Conservation (phyloP, 1,140 invertebrate species). For the Dermatophagoides farinae region DNA sequence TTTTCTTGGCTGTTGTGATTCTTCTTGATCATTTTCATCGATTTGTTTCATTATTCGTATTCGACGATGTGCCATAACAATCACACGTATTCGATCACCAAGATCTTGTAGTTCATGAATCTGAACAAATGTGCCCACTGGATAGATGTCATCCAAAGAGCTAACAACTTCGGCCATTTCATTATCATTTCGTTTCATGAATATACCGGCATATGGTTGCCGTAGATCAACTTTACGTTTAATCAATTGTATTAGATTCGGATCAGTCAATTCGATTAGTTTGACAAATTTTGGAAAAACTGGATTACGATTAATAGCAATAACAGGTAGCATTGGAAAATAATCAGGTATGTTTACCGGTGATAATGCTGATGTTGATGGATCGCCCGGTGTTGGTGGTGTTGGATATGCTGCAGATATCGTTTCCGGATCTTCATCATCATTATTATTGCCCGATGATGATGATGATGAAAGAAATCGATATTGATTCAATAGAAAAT, state of each 20-base stretch:
- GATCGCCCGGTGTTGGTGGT: neutral
- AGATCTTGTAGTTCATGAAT: constrained; percentile 93
- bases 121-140: constrained; percentile 87
- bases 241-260: constrained; percentile 66
- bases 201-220: constrained; percentile 92
- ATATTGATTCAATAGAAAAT: too few species aligned
- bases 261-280: constrained; percentile 80
- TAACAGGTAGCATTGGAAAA: constrained; percentile 83
- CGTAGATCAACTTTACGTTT: constrained; percentile 82
- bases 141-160: constrained; percentile 64
- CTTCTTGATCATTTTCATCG: constrained; percentile 10
- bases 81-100: constrained; percentile 68
- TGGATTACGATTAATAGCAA: constrained; percentile 79
- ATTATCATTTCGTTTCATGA: constrained; percentile 75
- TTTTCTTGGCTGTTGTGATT: constrained; percentile 7
- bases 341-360: constrained; percentile 73
- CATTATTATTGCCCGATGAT: neutral
- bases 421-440: neutral
- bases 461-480: too few species aligned
- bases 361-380: neutral
- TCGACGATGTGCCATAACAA: constrained; percentile 73
- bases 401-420: neutral
- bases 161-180: constrained; percentile 71
- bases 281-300: constrained; percentile 97
- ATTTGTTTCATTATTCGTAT: constrained; percentile 19